Evolutionary conservation across 2,113 vertebrate species (phyloP), one percentile per base, ranked within the genome.

Genomic region (Scomber colias): DNA sequence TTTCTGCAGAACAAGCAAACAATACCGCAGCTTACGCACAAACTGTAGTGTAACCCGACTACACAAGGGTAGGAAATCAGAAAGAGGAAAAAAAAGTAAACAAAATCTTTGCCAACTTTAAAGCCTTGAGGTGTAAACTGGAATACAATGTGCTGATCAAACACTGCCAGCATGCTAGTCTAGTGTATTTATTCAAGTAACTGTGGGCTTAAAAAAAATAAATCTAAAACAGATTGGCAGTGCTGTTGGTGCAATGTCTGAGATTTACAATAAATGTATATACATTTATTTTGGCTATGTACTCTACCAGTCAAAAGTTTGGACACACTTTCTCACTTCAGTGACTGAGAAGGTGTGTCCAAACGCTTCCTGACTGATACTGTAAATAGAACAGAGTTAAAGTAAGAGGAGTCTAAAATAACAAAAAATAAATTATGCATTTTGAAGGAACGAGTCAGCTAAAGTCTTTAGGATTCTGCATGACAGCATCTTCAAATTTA

Each of bases 1-100:
- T 50, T 61, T 77, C 21, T 63, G 61, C 55, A 68, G 24, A 78
- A 67, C 75, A 84, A 81, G 59, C 69, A 75, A 77, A 85, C 75
- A 83, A 86, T 78, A 76, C 44, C 27, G 49, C 70, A 62, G 80
- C 59, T 86, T 83, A 75, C 70, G 30, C 11, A 24, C 66, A 72
- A 65, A 75, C 48, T 53, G 62, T 14, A 35, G 60, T 16, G 51
- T 11, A 72, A 17, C 24, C 46, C 8, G 1, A 30, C 57, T 11
- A 54, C 57, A 64, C 24, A 54, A 45, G 31, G 57, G 50, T 1
- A 31, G 46, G 11, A 21, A 59, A 30, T 57, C 12, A 27, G 1
- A 11, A 9, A 15, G 30, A 19, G 30, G 30, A 30, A 27, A 44
- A 21, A 61, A 11, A 45, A 2, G 19, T 56, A 64, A 17, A 48